Percentiles rank a stretch among this genome's conserved stretches.
Evolutionary conservation across 2,113 vertebrate genomes (phyloP).

Genomic region (Indicator indicator): DNA sequence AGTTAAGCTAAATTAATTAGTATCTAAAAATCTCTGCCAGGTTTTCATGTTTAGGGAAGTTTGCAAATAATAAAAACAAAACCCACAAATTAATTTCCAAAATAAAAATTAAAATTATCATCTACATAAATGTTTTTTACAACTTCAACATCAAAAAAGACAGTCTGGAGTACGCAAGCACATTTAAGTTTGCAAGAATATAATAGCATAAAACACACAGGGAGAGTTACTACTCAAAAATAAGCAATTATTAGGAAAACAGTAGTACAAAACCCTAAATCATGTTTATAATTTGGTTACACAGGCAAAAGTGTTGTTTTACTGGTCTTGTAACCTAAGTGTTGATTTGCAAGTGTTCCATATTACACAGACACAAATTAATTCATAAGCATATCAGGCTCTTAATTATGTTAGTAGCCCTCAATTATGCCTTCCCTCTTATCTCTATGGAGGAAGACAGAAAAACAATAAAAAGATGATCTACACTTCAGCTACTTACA

Average conservation of each 20-base stretch:
- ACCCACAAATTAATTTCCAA: rapidly evolving
- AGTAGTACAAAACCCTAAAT: not conserved
- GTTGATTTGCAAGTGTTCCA: not conserved
- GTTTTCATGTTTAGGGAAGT: not conserved
- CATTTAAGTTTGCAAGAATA: not conserved
- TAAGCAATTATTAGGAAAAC: not conserved
- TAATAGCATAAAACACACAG: not conserved
- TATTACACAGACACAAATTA: not conserved
- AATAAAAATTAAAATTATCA: not conserved
- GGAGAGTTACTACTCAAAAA: not conserved
- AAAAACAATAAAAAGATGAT: not conserved
- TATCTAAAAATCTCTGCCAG: not conserved
- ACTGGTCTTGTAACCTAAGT: not conserved
- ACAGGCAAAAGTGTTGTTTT: not conserved
- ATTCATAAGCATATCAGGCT: not conserved
- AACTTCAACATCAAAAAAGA: not conserved
- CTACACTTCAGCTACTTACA: not conserved
- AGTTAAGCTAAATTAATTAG: not conserved
- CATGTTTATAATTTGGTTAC: not conserved
- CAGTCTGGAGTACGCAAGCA: not conserved
- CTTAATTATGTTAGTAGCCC: not conserved
- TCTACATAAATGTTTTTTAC: not conserved
- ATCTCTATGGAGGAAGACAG: not conserved
- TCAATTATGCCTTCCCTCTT: not conserved
- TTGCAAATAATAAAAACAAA: not conserved